These are phyloP conservation scores for Meghimatium bilineatum DNA, from an alignment of 2,888 invertebrate species.

Conservation along the genomic window DNA sequence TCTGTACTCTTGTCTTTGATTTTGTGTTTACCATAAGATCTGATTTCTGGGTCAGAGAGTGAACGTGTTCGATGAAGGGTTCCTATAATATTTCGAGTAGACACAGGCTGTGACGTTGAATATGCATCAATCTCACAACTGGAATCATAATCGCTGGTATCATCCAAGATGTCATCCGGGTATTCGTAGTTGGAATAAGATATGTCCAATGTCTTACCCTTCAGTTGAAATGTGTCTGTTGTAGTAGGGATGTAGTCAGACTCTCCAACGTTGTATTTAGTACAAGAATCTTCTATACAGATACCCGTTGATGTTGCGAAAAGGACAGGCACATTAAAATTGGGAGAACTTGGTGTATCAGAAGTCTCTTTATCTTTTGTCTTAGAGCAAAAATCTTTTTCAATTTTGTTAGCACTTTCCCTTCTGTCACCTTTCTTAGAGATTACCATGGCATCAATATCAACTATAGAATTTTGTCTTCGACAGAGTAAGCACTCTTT, in stretches of 20 bases:
- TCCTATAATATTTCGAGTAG: constrained; percentile 55
- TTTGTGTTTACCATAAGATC: constrained; percentile 8
- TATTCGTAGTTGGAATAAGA: constrained; percentile 61
- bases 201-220: constrained; percentile 70
- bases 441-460: constrained; percentile 55
- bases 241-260: constrained; percentile 34
- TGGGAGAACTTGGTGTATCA: constrained; percentile 51
- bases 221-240: constrained; percentile 41
- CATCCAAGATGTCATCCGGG: constrained; percentile 59
- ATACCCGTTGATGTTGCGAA: constrained; percentile 74
- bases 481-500: constrained; percentile 70
- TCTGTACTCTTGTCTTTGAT: background rate
- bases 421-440: constrained; percentile 48
- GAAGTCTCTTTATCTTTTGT: constrained; percentile 48
- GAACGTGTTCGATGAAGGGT: constrained; percentile 53
- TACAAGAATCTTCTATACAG: constrained; percentile 61
- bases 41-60: constrained; percentile 61
- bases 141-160: constrained; percentile 74
- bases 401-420: constrained; percentile 35
- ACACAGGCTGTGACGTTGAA: constrained; percentile 69
- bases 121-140: constrained; percentile 65
- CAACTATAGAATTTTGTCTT: constrained; percentile 69
- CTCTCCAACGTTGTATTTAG: constrained; percentile 50
- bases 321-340: constrained; percentile 70
- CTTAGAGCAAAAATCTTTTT: constrained; percentile 27